Conservation (phyloP, 2,113 vertebrate genomes). For the Mormyrus lacerda region DNA sequence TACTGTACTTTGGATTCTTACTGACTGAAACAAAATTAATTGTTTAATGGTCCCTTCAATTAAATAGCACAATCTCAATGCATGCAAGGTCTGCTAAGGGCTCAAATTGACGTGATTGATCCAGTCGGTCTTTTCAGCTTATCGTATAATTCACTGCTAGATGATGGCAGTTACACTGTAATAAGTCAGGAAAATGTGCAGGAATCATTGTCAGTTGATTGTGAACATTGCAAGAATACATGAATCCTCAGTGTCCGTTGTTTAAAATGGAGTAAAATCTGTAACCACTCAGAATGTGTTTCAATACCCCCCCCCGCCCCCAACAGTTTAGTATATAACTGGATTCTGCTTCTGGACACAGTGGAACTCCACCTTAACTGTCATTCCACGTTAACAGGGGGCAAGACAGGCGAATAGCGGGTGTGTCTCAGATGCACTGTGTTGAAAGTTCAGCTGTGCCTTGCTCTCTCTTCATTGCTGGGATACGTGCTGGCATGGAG, state of each 20-base stretch:
- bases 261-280: background rate
- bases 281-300: background rate
- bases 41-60: background rate
- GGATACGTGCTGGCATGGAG: background rate
- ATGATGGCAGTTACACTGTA: background rate
- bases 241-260: background rate
- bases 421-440: background rate
- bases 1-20: background rate
- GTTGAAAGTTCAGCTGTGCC: background rate
- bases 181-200: background rate
- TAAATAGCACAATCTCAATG: background rate
- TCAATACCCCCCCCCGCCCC: background rate
- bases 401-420: background rate
- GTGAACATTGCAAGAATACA: background rate
- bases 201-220: background rate
- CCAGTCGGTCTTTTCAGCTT: background rate
- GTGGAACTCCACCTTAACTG: background rate
- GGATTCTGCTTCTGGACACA: background rate
- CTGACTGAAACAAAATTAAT: background rate
- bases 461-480: background rate
- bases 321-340: background rate
- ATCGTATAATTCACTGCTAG: background rate
- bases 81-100: background rate
- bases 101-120: background rate
- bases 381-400: slow-evolving; percentile 28